Evolutionary conservation across 2,888 invertebrate genomes (phyloP).

Genomic region (Pedicia rivosa): DNA sequence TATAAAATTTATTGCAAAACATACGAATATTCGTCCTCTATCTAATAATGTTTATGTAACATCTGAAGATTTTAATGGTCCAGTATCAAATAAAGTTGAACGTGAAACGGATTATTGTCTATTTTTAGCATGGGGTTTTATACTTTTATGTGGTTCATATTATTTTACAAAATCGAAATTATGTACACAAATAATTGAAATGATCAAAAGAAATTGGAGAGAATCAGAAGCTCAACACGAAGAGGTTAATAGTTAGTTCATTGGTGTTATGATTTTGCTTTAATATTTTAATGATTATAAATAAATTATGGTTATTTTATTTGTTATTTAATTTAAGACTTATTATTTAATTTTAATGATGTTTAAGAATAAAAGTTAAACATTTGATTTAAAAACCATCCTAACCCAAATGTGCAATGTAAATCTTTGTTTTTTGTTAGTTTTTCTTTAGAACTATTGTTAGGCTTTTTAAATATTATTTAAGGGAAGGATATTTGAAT

Average conservation of each 20-base stretch:
- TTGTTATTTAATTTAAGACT: too few species aligned
- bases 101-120: slow-evolving; percentile 68
- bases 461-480: too few species aligned
- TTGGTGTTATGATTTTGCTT: background rate
- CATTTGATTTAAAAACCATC: too few species aligned
- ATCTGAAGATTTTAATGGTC: slow-evolving; percentile 63
- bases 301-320: too few species aligned
- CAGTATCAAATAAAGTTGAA: slow-evolving; percentile 60
- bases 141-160: slow-evolving; percentile 53
- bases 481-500: too few species aligned
- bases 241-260: background rate
- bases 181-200: slow-evolving; percentile 67
- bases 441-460: too few species aligned
- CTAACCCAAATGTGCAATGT: too few species aligned
- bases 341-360: too few species aligned
- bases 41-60: slow-evolving; percentile 46
- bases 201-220: slow-evolving; percentile 71
- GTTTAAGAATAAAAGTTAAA: too few species aligned
- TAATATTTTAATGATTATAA: too few species aligned
- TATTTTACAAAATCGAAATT: slow-evolving; percentile 61
- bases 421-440: too few species aligned
- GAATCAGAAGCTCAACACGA: slow-evolving; percentile 53
- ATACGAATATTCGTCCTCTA: slow-evolving; percentile 51
- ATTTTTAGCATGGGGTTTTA: slow-evolving; percentile 72
- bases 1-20: slow-evolving; percentile 56